A percentile compares a stretch with the other conserved stretches of the same genome.
These are phyloP conservation scores for Eunapius fragilis DNA, from an alignment of 37 sponge, comb jelly and placozoan species.

Conservation along the genomic window DNA sequence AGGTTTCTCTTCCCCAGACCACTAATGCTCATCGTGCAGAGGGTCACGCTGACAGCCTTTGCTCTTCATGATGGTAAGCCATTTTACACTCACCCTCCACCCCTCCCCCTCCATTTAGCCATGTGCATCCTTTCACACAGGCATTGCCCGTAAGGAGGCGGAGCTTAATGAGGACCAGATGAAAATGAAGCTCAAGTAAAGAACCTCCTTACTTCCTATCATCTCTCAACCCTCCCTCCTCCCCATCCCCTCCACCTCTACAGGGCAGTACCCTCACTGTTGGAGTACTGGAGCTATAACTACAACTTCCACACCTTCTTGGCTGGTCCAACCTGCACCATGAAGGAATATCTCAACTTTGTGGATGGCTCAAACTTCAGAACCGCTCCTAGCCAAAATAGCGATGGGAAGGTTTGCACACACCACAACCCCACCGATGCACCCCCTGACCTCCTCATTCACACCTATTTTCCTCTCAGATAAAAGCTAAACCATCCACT, in stretches of 20 bases:
- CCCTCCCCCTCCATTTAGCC: too few relatives aligned
- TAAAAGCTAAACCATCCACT: not conserved
- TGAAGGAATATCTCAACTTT: constrained; percentile 66
- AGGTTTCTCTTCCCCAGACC: constrained; percentile 36
- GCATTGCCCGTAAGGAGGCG: constrained; percentile 45
- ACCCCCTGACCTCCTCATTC: not conserved
- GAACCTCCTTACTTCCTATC: not conserved
- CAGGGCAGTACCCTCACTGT: constrained; percentile 5
- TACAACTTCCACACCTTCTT: constrained; percentile 83
- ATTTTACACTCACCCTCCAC: not conserved
- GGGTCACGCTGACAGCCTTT: constrained; percentile 54
- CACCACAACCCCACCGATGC: not conserved
- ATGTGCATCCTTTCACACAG: too few relatives aligned
- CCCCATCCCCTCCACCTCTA: not conserved
- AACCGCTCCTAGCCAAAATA: not conserved
- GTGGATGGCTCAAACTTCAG: constrained; percentile 73
- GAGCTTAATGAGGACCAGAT: constrained; percentile 71
- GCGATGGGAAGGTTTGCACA: not conserved
- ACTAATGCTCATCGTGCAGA: constrained; percentile 70
- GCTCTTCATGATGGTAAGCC: constrained; percentile 76
- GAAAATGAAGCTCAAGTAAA: not conserved
- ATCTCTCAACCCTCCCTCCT: not conserved
- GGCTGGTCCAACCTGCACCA: constrained; percentile 71
- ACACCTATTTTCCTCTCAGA: not conserved
- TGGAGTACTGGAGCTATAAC: constrained; percentile 76